Evolutionary conservation across 2,888 invertebrate species (phyloP).

Genomic region (Lasioglossum leucozonium): DNA sequence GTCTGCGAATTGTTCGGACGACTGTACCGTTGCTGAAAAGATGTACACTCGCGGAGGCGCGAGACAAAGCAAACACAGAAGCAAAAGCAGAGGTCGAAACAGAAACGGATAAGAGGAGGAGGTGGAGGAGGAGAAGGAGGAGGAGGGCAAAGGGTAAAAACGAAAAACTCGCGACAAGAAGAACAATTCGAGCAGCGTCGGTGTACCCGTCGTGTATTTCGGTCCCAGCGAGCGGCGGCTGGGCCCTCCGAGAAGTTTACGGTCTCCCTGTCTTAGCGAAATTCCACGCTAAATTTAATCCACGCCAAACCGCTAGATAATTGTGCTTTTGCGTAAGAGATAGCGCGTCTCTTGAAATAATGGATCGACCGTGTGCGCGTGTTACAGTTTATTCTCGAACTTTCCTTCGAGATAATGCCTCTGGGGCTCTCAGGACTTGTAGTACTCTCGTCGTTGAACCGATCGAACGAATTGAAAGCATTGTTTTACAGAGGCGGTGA

Average conservation of each 20-base stretch:
- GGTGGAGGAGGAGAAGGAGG: neutral
- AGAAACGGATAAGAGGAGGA: neutral
- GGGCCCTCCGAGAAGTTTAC: constrained; percentile 40
- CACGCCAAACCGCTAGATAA: constrained; percentile 42
- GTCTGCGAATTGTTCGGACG: constrained; percentile 27
- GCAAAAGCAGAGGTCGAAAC: neutral
- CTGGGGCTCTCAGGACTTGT: too few species aligned
- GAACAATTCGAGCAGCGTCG: constrained; percentile 45
- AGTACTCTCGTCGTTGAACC: neutral
- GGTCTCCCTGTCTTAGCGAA: constrained; percentile 53
- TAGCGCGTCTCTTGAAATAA: constrained; percentile 44
- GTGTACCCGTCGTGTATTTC: constrained; percentile 51
- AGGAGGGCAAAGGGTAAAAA: neutral
- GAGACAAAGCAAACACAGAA: neutral
- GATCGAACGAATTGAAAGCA: neutral
- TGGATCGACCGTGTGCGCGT: constrained; percentile 9
- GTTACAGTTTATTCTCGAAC: constrained; percentile 3
- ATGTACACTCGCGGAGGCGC: constrained; percentile 46
- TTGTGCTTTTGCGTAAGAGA: constrained; percentile 37
- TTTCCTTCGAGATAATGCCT: neutral
- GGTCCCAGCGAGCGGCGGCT: constrained; percentile 48
- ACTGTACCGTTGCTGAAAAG: constrained; percentile 50
- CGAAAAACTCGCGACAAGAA: constrained; percentile 15
- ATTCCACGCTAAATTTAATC: constrained; percentile 66
- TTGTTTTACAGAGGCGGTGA: too few species aligned